Evolutionary conservation across 1,140 invertebrate species (phyloP), one percentile per base, ranked within the genome.

Genomic region (Sycophila sp.): DNA sequence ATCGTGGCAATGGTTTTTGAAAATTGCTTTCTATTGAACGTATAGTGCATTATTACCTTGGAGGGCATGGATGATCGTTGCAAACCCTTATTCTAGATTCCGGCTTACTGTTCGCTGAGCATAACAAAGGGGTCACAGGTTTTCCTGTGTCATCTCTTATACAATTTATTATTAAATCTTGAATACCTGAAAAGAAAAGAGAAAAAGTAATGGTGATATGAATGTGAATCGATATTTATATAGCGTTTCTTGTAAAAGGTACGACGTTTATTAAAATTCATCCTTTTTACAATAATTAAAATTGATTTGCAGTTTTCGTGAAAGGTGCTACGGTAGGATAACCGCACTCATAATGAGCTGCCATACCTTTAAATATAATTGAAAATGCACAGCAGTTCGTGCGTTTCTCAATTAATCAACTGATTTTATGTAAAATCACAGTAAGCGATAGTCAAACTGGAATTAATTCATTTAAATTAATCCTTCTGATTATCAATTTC

Each of bases 111-210:
- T 93, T 91, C 0, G 92, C 89, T 19, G 94, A 89, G 76, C 96
- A 97, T 71, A 96, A 88, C 77, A 93, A 93, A 5, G 93, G 94
- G 5, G 92, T 93, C 0, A 96, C 94, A 1, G 94, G 90, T 77
- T 94, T 92, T 4, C 93, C 91, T 62, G 94, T 95, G 76, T 94
- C 92, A 75, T 96, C 94, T 66, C 96, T 87, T 0, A 98, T 90
- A 80, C 96, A 98, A 76, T 94, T 92, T 49, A 98, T 93, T 72
- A 97, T 93, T n/a, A 96, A 88, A 82, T 97, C 95, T 88, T 97
- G 91, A 17, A 90, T 87, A 62, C 91, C 91, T 91, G 74, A 65
- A 80, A 64, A 73, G 10, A 71, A 49, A 34, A 53, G 40, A 40
- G 68, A 70, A 17, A 70, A 60, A 42, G 40, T 45, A 19, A 47